A percentile compares a stretch with the other conserved stretches of the same genome.
Conservation (phyloP, 2,888 invertebrate genomes). For the Quadroppia sp. region DNA sequence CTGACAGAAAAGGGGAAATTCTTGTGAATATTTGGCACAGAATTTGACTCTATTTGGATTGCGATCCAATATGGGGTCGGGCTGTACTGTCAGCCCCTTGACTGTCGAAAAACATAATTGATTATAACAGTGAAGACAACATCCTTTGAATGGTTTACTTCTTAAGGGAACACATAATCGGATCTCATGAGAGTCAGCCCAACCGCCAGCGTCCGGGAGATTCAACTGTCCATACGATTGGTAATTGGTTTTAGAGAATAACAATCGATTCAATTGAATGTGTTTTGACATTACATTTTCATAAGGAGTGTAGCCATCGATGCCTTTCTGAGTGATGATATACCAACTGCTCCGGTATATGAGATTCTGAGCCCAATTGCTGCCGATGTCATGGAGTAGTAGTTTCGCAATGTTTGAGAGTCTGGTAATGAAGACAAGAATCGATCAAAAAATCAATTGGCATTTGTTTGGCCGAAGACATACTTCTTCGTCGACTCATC, state of each 20-base stretch:
- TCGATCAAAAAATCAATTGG: no score
- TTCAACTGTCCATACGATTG: conserved; percentile 43
- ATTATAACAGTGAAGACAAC: not conserved
- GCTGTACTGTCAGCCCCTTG: conserved; percentile 13
- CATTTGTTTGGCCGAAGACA: no score
- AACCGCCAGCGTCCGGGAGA: conserved; percentile 50
- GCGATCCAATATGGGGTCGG: not conserved
- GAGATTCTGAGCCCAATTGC: conserved; percentile 58
- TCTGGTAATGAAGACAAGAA: conserved; percentile 25
- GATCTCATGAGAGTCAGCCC: conserved; percentile 50
- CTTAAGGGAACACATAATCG: conserved; percentile 56
- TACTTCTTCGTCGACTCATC: conserved; percentile 58
- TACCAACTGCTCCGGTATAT: conserved; percentile 59
- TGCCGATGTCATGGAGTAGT: conserved; percentile 57
- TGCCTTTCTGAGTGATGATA: conserved; percentile 57
- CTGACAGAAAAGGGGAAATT: conserved; percentile 23
- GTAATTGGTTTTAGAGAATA: no score
- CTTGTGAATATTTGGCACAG: conserved; percentile 12
- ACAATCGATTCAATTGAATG: no score
- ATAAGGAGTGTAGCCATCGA: conserved; percentile 57
- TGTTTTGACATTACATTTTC: conserved; percentile 52
- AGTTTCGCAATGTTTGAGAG: conserved; percentile 56
- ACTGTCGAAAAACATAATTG: not conserved
- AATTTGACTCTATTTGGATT: conserved; percentile 13
- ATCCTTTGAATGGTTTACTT: conserved; percentile 50